These are phyloP conservation scores for Diadegma fenestrale DNA, from an alignment of 2,888 invertebrate genomes.

Conservation along the genomic window DNA sequence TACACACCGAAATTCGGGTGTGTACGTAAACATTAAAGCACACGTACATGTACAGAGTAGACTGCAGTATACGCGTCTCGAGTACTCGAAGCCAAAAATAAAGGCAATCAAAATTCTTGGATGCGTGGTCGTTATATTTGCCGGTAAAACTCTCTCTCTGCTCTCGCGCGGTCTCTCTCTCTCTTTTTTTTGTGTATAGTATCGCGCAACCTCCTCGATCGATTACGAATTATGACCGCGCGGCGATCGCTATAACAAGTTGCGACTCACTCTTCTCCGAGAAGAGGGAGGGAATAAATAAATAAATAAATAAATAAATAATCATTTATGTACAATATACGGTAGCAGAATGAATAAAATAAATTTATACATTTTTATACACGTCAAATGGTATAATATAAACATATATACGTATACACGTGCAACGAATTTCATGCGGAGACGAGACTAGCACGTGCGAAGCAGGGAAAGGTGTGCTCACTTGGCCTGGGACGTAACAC, in stretches of 20 bases:
- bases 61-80: conserved; percentile 6
- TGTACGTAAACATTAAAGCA: not conserved
- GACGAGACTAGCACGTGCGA: conserved; percentile 60
- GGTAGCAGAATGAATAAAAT: conserved; percentile 34
- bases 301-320: conserved; percentile 43
- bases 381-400: not conserved
- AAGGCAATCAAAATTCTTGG: conserved; percentile 56
- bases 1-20: conserved; percentile 6
- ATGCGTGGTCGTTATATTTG: conserved; percentile 42
- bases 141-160: conserved; percentile 9
- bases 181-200: conserved; percentile 14
- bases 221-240: conserved; percentile 61
- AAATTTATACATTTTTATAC: conserved; percentile 18
- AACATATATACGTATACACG: conserved; percentile 2
- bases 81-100: conserved; percentile 56
- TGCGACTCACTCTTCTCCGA: not conserved
- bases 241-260: conserved; percentile 16
- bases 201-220: conserved; percentile 51
- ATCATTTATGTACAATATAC: conserved; percentile 7
- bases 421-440: conserved; percentile 32
- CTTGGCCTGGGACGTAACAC: conserved; percentile 55
- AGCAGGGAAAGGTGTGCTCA: conserved; percentile 37
- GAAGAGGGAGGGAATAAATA: conserved; percentile 6
- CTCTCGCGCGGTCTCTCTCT: conserved; percentile 21
- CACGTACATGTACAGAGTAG: not conserved